Evolutionary conservation across 2,797 vertebrate species (phyloP).

Genomic region (Carduelis carduelis): DNA sequence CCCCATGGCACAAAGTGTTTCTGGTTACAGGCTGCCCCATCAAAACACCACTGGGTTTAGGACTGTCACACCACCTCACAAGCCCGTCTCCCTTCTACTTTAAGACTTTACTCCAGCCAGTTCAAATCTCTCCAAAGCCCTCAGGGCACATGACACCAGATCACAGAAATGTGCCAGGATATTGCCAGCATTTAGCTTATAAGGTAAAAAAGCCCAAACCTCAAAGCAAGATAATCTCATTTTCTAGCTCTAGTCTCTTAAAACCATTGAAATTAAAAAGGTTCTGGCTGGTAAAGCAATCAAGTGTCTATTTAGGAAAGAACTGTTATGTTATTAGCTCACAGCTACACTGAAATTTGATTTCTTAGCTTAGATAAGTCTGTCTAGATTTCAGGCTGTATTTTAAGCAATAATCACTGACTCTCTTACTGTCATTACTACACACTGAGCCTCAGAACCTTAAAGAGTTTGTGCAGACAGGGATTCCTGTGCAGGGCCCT

Average conservation of each 20-base stretch:
- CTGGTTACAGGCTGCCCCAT: neutral
- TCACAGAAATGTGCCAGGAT: neutral
- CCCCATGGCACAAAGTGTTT: neutral
- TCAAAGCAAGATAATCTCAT: neutral
- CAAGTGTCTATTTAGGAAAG: neutral
- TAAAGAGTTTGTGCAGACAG: neutral
- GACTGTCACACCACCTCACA: neutral
- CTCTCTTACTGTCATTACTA: neutral
- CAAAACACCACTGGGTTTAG: accelerated
- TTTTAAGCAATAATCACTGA: neutral
- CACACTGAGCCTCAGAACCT: neutral
- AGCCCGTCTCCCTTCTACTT: neutral
- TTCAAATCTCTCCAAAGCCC: neutral
- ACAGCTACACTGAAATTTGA: neutral
- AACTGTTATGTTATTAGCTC: neutral
- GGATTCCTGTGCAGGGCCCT: neutral
- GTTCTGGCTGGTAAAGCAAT: neutral
- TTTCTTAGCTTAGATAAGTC: neutral
- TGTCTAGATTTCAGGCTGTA: neutral
- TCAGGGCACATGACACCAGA: neutral
- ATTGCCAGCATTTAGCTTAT: neutral
- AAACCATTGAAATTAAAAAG: neutral
- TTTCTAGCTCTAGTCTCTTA: neutral
- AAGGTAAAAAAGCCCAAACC: neutral
- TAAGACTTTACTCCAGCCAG: neutral